Evolutionary conservation across 2,888 invertebrate genomes (phyloP), one percentile per base, ranked within the genome.

Genomic region (Chymomyza amoena): DNA sequence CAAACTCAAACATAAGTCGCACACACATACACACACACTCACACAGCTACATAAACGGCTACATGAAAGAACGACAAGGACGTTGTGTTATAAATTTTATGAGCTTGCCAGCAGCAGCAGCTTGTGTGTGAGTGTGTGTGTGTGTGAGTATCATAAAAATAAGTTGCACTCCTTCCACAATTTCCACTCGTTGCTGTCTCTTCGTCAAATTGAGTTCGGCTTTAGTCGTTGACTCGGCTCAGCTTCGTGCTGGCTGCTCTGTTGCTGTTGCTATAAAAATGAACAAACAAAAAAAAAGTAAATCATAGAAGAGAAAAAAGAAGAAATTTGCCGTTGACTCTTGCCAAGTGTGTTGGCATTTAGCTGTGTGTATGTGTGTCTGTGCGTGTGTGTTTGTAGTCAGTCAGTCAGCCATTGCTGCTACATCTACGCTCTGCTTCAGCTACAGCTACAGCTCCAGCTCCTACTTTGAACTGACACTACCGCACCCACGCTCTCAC

Each of bases 21-120:
- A 66, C 63, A 66, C 63, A 69, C 36, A 45, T 7, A 45, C 39
- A 45, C 65, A 62, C 45, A 69, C 18, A 62, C 45, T 68, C 18
- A 66, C 18, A 66, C 67, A 61, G 62, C 50, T 4, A 57, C 69
- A 68, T 66, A 76, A n/a, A 16, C 54, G 16, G 69, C 68, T 61
- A 72, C 62, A 50, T 50, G 18, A 64, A 65, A 65, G 69, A 74
- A 80, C 87, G 87, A 80, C 89, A 87, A 87, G 87, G 87, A 87
- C 87, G 89, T 89, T 88, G 81, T 78, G 84, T 81, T 88, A 88
- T 89, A 87, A 89, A 87, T 88, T 88, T 88, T 88, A 88, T 87
- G 85, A 88, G 87, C 80, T 87, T 88, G 87, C 86, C 85, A 83
- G 75, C 76, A 79, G 64, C 80, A 78, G 68, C 70, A 67, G 70